These are phyloP conservation scores for Melieria crassipennis DNA, from an alignment of 2,888 invertebrate species.

Conservation along the genomic window DNA sequence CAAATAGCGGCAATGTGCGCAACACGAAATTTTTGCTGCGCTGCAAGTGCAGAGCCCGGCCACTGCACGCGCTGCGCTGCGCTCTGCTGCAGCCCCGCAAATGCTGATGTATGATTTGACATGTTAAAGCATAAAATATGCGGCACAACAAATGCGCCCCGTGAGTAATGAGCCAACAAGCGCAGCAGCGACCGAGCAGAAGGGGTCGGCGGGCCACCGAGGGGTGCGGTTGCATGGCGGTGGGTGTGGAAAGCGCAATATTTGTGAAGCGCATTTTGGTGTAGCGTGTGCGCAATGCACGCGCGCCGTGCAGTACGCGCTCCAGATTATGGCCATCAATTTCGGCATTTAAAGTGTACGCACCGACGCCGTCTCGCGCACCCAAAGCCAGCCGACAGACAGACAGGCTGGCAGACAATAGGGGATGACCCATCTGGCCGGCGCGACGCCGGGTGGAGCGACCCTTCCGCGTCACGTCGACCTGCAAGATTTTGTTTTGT, in stretches of 20 bases:
- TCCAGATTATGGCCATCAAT: constrained; percentile 62
- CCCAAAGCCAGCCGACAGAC: too few relatives aligned
- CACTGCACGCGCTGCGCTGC: neutral
- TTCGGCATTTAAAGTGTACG: constrained; percentile 52
- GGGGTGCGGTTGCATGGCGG: constrained; percentile 1
- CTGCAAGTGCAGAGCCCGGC: neutral
- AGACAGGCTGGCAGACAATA: too few relatives aligned
- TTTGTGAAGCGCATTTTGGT: constrained; percentile 40
- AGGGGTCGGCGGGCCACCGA: constrained; percentile 19
- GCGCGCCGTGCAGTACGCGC: constrained; percentile 34
- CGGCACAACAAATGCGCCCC: constrained; percentile 24
- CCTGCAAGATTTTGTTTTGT: too few relatives aligned
- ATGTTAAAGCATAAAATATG: constrained; percentile 59
- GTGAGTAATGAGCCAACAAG: neutral
- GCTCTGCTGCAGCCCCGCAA: constrained; percentile 42
- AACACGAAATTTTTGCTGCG: constrained; percentile 12
- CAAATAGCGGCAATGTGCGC: constrained; percentile 54
- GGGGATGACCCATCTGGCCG: too few relatives aligned
- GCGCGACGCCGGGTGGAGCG: too few relatives aligned
- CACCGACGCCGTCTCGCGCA: too few relatives aligned
- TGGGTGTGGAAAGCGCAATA: constrained; percentile 34
- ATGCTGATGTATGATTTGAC: constrained; percentile 60
- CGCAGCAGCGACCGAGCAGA: constrained; percentile 40
- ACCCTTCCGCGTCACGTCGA: too few relatives aligned
- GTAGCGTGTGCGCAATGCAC: constrained; percentile 24